Percentiles rank a stretch among this genome's conserved stretches.
phyloP scores from a whole-genome alignment of 1,140 invertebrate genomes.

The Myzus persicae region DNA sequence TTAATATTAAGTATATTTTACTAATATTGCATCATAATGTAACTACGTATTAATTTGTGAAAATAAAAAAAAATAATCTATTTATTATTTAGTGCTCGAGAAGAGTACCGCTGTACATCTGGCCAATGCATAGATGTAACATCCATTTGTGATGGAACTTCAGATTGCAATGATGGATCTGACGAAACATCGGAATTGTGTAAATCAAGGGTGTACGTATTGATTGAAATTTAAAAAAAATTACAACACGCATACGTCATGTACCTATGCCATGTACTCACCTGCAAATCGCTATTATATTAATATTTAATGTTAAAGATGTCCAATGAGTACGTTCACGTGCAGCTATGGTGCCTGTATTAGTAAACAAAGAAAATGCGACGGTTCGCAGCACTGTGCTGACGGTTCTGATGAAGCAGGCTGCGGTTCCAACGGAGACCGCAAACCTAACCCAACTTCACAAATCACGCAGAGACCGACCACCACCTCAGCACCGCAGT shows the following conservation, averaged over 20 bases:
- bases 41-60: too few relatives aligned
- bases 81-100: neutral
- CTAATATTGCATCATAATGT: too few relatives aligned
- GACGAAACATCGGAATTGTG: neutral
- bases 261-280: too few relatives aligned
- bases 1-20: neutral
- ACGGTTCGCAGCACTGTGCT: conserved; percentile 51
- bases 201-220: neutral
- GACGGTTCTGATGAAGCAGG: neutral
- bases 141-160: neutral
- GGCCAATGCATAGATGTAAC: neutral
- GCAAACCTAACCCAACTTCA: neutral
- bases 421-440: neutral
- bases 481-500: too few relatives aligned
- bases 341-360: conserved; percentile 72
- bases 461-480: neutral
- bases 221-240: too few relatives aligned
- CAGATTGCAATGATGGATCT: neutral
- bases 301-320: neutral
- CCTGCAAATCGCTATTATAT: neutral
- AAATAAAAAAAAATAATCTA: neutral
- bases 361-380: conserved; percentile 67
- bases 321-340: conserved; percentile 29
- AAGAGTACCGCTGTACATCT: neutral
- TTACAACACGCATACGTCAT: too few relatives aligned